Evolutionary conservation across 2,888 invertebrate species (phyloP), one percentile per base, ranked within the genome.

Genomic region (Creontiades dilutus): DNA sequence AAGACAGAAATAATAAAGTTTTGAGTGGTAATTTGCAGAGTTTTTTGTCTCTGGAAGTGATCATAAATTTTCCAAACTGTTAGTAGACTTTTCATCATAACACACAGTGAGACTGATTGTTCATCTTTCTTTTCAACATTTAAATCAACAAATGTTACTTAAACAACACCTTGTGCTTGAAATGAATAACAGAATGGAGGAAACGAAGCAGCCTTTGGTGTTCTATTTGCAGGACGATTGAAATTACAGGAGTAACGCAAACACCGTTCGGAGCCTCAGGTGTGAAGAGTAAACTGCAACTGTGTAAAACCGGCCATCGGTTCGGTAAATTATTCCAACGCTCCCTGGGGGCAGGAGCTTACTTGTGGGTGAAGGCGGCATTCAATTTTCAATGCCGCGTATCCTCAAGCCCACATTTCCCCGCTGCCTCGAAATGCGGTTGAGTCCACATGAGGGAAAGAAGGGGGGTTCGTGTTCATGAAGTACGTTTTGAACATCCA

Each of bases 251-350:
- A n/a, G 61, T 61, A 61, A 61, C 61, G n/a, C 61, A 61, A 61
- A 61, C 61, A 61, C n/a, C 61, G n/a, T 19, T 19, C n/a, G 61
- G 14, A n/a, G 61, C 3, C 61, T 9, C 19, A 61, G 61, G 61
- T 19, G 61, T 61, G 61, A 61, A 61, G 61, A 9, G 61, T 61
- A 61, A 61, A 61, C 61, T 61, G 61, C 61, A 61, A n/a, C 61
- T 61, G 61, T 61, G 61, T 61, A 19, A 61, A 61, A 61, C 61
- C 61, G 19, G 61, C 61, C 61, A 61, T 61, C 61, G 61, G 19
- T 61, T 61, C 61, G 61, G 61, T 61, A 61, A 61, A 61, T 61
- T 61, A 61, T 61, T 61, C 61, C 61, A n/a, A 9, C 16, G n/a
- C n/a, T 61, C 19, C 61, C 61, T 19, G 9, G n/a, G n/a, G 61